Base-by-base conservation (phyloP, 2,113 vertebrate genomes). In the Pituophis catenifer region DNA sequence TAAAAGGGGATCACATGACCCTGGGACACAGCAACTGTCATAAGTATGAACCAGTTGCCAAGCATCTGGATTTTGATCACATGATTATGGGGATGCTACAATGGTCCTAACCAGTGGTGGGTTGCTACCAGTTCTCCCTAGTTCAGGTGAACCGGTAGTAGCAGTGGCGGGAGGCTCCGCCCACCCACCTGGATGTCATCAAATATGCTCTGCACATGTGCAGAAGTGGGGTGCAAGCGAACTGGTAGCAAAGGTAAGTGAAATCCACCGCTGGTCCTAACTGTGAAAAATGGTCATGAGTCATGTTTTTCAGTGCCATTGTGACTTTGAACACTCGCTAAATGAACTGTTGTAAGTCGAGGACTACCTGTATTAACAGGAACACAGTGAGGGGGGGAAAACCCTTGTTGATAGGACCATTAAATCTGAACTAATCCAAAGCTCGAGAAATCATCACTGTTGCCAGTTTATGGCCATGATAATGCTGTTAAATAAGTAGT, bases 321-420 rank as follows among this genome's bases (percentile, higher is more conserved):
- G 65, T 70, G 33, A 70, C 65, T 70, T 70, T 70, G 29, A 70
- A 65, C 26, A 13, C 9, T 26, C 59, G 11, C 59, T n/a, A 5
- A 5, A 65, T 65, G 29, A n/a, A 33, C 29, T 70, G 62, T 65
- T 65, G 62, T 13, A 70, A n/a, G 29, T 70, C 1, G 0, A n/a
- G 12, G 29, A 70, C 26, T 12, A 70, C 62, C 62, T 70, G 29
- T 70, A 33, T 65, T 54, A 70, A 53, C 50, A 92, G 38, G 10
- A 55, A 54, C 29, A 52, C 4, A 1, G 0, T 0, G 0, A 0
- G 21, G 85, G 13, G 44, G 24, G 0, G 0, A 0, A 33, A 33
- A 0, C 0, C 86, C 15, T 87, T 54, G 5, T 6, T 70, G 75
- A 24, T n/a, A 58, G 88, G 55, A 89, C 87, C 70, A 62, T 55